phyloP scores from a whole-genome alignment of 2,888 invertebrate species.

The Encarsia formosa region DNA sequence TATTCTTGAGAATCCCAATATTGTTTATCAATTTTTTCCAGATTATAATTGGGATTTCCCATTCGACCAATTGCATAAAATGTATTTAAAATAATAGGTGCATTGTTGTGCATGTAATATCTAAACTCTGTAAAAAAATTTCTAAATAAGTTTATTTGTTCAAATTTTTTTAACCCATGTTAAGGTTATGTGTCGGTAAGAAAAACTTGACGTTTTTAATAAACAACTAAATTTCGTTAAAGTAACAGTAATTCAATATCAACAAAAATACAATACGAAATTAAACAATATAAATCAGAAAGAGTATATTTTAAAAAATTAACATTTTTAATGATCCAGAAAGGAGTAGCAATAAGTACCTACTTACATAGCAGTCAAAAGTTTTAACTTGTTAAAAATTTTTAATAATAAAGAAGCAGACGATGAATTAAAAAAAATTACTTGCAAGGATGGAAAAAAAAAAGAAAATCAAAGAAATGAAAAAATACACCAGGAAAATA shows the following conservation, averaged over 20 bases:
- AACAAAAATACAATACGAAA: not conserved
- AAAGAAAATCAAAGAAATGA: too few relatives aligned
- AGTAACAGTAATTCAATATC: not conserved
- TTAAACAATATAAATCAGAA: not conserved
- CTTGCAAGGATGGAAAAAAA: too few relatives aligned
- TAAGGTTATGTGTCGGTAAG: not conserved
- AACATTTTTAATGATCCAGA: too few relatives aligned
- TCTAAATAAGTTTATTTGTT: not conserved
- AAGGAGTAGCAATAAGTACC: too few relatives aligned
- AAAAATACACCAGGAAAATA: not conserved
- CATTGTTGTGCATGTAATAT: conserved; percentile 3
- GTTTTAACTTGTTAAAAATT: too few relatives aligned
- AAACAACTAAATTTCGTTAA: not conserved
- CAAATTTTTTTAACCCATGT: not conserved
- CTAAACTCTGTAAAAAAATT: conserved; percentile 18
- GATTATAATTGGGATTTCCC: not conserved
- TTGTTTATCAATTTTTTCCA: not conserved
- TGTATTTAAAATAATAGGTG: not conserved
- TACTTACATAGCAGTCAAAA: too few relatives aligned
- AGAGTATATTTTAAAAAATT: not conserved
- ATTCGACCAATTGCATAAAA: conserved; percentile 1
- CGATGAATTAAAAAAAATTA: too few relatives aligned
- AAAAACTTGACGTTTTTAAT: not conserved
- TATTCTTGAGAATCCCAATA: not conserved
- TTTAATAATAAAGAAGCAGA: too few relatives aligned